Conservation (phyloP, 2,113 vertebrate species). For the Ageneiosus marmoratus region DNA sequence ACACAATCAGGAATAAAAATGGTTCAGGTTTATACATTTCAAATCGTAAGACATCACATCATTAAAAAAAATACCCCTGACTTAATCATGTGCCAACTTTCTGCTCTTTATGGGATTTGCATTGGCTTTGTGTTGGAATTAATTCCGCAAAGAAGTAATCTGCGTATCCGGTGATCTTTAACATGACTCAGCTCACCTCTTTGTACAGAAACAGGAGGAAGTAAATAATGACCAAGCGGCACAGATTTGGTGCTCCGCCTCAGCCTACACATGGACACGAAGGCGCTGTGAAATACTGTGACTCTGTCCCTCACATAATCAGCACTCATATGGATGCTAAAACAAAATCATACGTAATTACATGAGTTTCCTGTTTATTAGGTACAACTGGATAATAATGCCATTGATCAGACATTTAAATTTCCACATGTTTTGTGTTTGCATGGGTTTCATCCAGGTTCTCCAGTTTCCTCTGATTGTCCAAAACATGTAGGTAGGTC, state of each 20-base stretch:
- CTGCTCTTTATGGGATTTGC: neutral
- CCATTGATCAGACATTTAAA: neutral
- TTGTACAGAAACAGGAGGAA: slow-evolving; percentile 72
- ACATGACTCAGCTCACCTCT: slow-evolving; percentile 56
- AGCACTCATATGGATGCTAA: slow-evolving; percentile 69
- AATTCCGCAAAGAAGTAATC: neutral
- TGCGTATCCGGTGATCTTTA: neutral
- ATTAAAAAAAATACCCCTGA: neutral
- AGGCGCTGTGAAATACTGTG: slow-evolving; percentile 73
- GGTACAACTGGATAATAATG: neutral
- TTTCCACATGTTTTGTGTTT: neutral
- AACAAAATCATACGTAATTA: no score
- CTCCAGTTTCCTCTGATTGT: neutral
- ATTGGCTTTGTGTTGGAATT: neutral
- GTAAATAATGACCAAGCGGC: slow-evolving; percentile 72
- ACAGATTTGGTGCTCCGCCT: slow-evolving; percentile 68
- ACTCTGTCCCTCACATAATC: slow-evolving; percentile 65
- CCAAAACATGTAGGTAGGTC: neutral
- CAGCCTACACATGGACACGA: slow-evolving; percentile 66
- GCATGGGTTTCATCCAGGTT: neutral
- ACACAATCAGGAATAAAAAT: slow-evolving; percentile 35
- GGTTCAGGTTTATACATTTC: neutral
- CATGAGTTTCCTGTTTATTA: neutral
- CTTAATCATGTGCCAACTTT: neutral
- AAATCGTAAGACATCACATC: neutral